Conservation (phyloP, 2,113 vertebrate species). For the Larimichthys polyactis region DNA sequence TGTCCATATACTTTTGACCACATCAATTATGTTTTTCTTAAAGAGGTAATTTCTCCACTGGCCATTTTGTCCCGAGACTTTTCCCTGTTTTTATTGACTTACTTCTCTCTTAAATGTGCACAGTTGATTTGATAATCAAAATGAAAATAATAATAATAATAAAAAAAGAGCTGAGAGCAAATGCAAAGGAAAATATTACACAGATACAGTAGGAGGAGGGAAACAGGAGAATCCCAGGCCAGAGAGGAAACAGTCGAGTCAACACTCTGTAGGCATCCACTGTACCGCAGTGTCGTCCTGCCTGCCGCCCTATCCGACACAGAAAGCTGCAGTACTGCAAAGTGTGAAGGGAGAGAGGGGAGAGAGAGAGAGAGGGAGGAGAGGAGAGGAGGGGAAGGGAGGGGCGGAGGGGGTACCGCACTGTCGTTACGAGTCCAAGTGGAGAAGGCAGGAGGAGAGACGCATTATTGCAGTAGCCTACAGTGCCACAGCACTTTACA, state of each 20-base stretch:
- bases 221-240: slow-evolving; percentile 44
- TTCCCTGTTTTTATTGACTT: background rate
- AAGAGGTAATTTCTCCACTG: background rate
- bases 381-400: slow-evolving; percentile 50
- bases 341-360: slow-evolving; percentile 60
- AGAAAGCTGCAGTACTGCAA: slow-evolving; percentile 82
- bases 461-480: slow-evolving; percentile 84
- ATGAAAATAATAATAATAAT: background rate
- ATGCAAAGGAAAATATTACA: slow-evolving; percentile 6
- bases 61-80: background rate
- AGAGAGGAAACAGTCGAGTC: slow-evolving; percentile 74
- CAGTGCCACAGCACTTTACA: slow-evolving; percentile 63
- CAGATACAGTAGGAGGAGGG: background rate
- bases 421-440: slow-evolving; percentile 80
- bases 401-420: slow-evolving; percentile 69
- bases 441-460: slow-evolving; percentile 72
- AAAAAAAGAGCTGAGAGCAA: background rate
- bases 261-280: slow-evolving; percentile 66
- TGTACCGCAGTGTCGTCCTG: slow-evolving; percentile 84
- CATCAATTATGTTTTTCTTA: background rate
- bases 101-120: background rate
- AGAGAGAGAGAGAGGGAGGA: slow-evolving; percentile 1
- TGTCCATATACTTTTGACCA: background rate
- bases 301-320: slow-evolving; percentile 73
- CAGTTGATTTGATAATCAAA: no score